Evolutionary conservation across 2,888 invertebrate species (phyloP).

Genomic region (Cosmia trapezina): DNA sequence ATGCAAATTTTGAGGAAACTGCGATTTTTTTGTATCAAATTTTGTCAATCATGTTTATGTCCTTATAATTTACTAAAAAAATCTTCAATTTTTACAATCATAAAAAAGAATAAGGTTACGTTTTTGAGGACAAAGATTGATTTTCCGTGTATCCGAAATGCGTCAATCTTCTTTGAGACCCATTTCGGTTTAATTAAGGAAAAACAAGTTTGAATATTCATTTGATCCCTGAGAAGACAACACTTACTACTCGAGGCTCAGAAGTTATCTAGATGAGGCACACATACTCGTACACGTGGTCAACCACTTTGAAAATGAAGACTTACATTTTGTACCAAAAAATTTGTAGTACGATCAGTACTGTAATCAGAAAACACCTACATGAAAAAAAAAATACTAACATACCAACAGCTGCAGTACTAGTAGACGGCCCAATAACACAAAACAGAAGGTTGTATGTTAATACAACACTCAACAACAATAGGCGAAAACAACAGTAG

Average conservation of each 20-base stretch:
- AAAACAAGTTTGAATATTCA: not conserved
- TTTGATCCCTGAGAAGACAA: not conserved
- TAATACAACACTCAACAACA: conserved; percentile 13
- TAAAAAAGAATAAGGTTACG: no score
- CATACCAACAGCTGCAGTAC: not conserved
- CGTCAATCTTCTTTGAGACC: no score
- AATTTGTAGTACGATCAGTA: not conserved
- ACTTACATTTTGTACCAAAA: not conserved
- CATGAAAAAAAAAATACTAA: not conserved
- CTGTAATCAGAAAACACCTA: not conserved
- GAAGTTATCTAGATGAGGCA: not conserved
- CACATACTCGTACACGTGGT: no score
- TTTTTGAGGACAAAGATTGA: no score
- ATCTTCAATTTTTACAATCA: no score
- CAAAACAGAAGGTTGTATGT: conserved; percentile 7
- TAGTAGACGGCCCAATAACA: conserved; percentile 15
- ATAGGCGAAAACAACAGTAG: conserved; percentile 22
- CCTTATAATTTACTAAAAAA: no score
- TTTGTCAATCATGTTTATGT: no score
- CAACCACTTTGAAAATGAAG: not conserved
- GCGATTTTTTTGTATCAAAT: no score
- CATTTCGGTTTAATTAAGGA: not conserved
- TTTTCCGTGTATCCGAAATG: no score
- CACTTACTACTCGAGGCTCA: not conserved
- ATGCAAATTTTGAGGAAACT: no score